Evolutionary conservation across 2,888 invertebrate genomes (phyloP).

Genomic region (Tanytarsus gracilentus): DNA sequence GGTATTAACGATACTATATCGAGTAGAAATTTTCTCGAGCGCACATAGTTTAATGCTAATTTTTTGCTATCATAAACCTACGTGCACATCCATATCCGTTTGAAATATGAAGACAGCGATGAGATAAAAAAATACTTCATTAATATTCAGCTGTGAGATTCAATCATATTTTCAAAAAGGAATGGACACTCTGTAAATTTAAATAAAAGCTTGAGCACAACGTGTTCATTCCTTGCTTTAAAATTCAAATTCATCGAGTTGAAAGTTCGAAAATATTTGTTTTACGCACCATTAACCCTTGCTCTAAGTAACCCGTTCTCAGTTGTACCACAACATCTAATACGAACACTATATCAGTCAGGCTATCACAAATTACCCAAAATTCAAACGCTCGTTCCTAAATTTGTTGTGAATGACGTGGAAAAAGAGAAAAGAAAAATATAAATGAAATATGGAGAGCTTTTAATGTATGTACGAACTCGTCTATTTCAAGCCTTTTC

Average conservation of each 20-base stretch:
- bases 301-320: slow-evolving; percentile 89
- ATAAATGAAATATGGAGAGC: neutral
- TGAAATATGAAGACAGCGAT: slow-evolving; percentile 22
- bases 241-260: too few species aligned
- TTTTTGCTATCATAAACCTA: slow-evolving; percentile 83
- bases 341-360: slow-evolving; percentile 80
- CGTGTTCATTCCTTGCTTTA: too few species aligned
- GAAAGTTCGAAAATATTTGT: neutral
- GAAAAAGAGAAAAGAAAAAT: neutral
- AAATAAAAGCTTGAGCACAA: too few species aligned
- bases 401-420: slow-evolving; percentile 20
- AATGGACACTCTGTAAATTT: too few species aligned
- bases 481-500: too few species aligned
- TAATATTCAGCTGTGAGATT: neutral
- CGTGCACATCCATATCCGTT: too few species aligned
- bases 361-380: slow-evolving; percentile 74
- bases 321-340: slow-evolving; percentile 85
- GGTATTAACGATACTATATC: slow-evolving; percentile 77
- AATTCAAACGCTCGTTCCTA: slow-evolving; percentile 61
- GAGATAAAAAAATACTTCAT: neutral
- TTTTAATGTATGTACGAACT: too few species aligned
- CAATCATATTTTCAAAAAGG: neutral
- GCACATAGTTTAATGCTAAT: slow-evolving; percentile 78
- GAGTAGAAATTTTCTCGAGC: slow-evolving; percentile 72
- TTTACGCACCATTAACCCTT: slow-evolving; percentile 72